Conservation (phyloP, 1,140 invertebrate genomes). For the Drosophila sucinea region DNA sequence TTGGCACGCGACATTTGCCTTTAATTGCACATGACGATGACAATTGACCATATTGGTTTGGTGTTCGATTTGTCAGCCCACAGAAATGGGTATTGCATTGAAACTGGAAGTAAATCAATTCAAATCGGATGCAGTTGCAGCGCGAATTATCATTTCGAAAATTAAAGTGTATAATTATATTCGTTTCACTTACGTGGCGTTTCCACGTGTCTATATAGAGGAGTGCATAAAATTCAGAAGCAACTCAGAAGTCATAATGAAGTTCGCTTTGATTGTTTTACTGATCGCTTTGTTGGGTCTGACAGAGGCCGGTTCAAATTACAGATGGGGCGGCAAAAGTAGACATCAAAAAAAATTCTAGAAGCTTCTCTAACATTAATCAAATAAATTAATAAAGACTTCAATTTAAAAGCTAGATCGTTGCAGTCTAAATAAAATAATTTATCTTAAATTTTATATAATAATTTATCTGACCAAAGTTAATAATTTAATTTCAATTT, state of each 20-base stretch:
- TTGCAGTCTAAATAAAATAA: slow-evolving; percentile 17
- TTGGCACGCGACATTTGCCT: slow-evolving; percentile 34
- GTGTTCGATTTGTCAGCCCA: slow-evolving; percentile 66
- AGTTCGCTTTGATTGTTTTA: too few species aligned
- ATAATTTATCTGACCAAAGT: slow-evolving; percentile 39
- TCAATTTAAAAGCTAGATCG: too few species aligned
- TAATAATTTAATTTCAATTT: too few species aligned
- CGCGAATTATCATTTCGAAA: neutral
- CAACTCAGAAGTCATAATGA: too few species aligned
- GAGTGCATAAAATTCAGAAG: too few species aligned
- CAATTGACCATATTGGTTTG: slow-evolving; percentile 57
- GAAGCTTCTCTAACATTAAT: too few species aligned
- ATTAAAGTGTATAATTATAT: slow-evolving; percentile 13
- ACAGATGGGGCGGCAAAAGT: too few species aligned
- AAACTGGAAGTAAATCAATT: slow-evolving; percentile 37
- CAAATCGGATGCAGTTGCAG: neutral
- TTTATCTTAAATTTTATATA: slow-evolving; percentile 62
- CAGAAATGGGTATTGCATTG: slow-evolving; percentile 47
- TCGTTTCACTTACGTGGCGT: neutral
- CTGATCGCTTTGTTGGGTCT: too few species aligned
- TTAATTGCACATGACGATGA: slow-evolving; percentile 34
- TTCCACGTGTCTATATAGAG: too few species aligned
- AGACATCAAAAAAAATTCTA: too few species aligned
- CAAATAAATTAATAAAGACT: too few species aligned
- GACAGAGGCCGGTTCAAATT: too few species aligned